Percentiles rank a stretch among this genome's conserved stretches.
phyloP scores from a whole-genome alignment of 2,888 invertebrate species.

The Nephrotoma appendiculata region DNA sequence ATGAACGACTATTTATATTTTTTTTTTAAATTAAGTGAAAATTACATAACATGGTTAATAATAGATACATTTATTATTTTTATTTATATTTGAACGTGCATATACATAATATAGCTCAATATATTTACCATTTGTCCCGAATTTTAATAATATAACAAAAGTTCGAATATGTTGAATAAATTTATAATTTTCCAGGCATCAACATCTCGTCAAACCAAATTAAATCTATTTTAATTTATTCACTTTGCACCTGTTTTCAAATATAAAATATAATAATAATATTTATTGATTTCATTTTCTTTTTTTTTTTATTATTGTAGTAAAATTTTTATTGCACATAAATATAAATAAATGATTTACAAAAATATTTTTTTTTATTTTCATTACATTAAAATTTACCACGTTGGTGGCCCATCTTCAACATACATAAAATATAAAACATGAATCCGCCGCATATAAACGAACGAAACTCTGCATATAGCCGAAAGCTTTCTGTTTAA shows the following conservation, averaged over 20 bases:
- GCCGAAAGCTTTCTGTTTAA: not conserved
- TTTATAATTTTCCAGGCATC: not conserved
- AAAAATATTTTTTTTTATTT: not conserved
- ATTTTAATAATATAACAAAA: not conserved
- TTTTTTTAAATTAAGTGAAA: not conserved
- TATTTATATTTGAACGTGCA: too few species aligned
- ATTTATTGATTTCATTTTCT: not conserved
- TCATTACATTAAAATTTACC: not conserved
- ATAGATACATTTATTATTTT: too few species aligned
- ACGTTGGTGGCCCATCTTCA: not conserved
- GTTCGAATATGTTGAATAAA: not conserved
- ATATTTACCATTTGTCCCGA: not conserved
- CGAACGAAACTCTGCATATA: not conserved
- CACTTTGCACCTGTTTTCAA: not conserved
- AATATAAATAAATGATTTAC: not conserved
- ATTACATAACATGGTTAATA: not conserved
- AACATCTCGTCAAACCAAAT: not conserved
- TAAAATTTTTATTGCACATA: not conserved
- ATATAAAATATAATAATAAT: not conserved
- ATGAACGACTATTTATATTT: not conserved
- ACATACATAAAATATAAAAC: not conserved
- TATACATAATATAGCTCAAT: too few species aligned
- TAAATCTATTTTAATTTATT: not conserved
- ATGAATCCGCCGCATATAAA: not conserved
- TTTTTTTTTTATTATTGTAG: not conserved